These are phyloP conservation scores for Microtus ochrogaster DNA, from an alignment of 2,113 vertebrate genomes.

Conservation along the genomic window DNA sequence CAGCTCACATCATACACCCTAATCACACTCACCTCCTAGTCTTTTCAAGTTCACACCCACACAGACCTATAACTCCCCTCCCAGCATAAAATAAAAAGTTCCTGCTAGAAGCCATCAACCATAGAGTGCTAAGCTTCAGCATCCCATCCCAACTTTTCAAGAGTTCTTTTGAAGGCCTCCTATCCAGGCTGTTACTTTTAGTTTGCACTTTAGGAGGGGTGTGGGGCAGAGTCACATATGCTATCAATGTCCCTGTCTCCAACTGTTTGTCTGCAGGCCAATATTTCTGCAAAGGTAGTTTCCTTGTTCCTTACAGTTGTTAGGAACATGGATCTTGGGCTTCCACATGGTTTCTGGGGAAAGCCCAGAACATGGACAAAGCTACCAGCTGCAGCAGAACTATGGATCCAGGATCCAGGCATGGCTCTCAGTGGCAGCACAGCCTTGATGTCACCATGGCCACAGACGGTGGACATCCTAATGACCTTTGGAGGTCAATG, in stretches of 20 bases:
- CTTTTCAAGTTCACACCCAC: background rate
- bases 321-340: background rate
- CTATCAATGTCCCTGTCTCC: background rate
- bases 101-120: background rate
- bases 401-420: background rate
- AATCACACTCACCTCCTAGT: background rate
- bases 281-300: background rate
- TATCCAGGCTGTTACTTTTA: background rate
- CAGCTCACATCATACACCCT: background rate
- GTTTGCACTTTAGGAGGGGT: background rate
- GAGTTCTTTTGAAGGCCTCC: background rate
- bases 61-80: background rate
- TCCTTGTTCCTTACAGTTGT: background rate
- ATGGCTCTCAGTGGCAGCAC: background rate
- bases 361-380: background rate
- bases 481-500: background rate
- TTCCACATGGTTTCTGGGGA: background rate
- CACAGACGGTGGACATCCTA: background rate
- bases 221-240: background rate
- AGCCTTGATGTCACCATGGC: background rate
- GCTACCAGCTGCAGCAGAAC: background rate
- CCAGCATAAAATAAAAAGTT: background rate
- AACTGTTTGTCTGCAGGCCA: background rate
- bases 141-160: background rate
- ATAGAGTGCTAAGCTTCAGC: background rate